phyloP scores from a whole-genome alignment of 2,797 vertebrate species.

The Danionella dracula region DNA sequence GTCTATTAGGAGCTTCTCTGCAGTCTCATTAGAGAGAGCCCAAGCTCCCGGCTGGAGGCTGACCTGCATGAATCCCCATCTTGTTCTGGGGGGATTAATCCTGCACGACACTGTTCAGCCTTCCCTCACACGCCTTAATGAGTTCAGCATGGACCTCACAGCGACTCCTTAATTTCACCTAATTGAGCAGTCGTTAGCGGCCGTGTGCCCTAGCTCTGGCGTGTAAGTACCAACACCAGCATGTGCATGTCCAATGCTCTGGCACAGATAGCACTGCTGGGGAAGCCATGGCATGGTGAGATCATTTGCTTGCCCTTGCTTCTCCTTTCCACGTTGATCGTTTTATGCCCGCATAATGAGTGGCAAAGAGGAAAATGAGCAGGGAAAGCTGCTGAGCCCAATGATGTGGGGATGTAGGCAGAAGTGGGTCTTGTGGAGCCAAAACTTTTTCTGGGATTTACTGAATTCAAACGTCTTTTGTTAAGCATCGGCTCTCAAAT shows the following conservation, averaged over 20 bases:
- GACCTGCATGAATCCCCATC: slow-evolving; percentile 51
- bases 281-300: slow-evolving; percentile 60
- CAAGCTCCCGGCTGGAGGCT: slow-evolving; percentile 41
- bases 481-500: no score
- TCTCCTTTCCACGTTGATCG: slow-evolving; percentile 63
- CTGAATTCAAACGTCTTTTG: no score
- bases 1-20: slow-evolving; percentile 29
- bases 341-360: slow-evolving; percentile 76
- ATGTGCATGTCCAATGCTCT: slow-evolving; percentile 36
- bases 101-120: slow-evolving; percentile 56
- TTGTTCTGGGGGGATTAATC: slow-evolving; percentile 60
- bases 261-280: slow-evolving; percentile 38
- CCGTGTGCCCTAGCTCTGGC: slow-evolving; percentile 55
- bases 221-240: slow-evolving; percentile 37
- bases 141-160: slow-evolving; percentile 70
- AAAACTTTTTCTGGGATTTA: no score
- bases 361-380: slow-evolving; percentile 57
- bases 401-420: slow-evolving; percentile 59
- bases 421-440: slow-evolving; percentile 50
- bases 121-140: slow-evolving; percentile 62
- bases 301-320: slow-evolving; percentile 66
- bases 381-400: slow-evolving; percentile 55
- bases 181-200: slow-evolving; percentile 72
- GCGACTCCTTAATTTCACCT: slow-evolving; percentile 67
- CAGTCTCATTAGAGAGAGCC: slow-evolving; percentile 47